phyloP scores from a whole-genome alignment of 2,797 vertebrate species.

The Salmo trutta region DNA sequence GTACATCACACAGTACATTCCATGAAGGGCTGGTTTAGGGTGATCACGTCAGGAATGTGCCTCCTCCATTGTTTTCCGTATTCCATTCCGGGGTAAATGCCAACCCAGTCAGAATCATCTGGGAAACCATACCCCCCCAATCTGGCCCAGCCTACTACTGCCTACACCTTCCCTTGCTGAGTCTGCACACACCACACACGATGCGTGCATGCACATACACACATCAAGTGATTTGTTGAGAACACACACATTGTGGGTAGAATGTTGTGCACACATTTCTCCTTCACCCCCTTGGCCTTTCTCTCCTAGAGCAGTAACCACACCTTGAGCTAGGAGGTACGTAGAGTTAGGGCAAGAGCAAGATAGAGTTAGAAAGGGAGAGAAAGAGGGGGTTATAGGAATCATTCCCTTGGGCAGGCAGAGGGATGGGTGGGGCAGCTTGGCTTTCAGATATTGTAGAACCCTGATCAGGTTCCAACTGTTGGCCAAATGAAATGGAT shows the following conservation, averaged over 20 bases:
- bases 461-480: background rate
- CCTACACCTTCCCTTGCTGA: no score
- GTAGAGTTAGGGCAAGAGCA: background rate
- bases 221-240: no score
- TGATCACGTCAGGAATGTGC: constrained; percentile 47
- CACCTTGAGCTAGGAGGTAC: background rate
- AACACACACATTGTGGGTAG: no score
- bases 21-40: no score
- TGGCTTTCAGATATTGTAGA: background rate
- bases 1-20: no score
- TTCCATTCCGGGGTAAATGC: background rate
- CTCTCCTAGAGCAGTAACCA: background rate
- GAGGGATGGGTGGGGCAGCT: background rate
- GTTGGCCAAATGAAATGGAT: background rate
- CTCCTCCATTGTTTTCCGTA: background rate
- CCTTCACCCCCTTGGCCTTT: background rate
- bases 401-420: background rate
- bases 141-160: no score
- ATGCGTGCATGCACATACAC: no score
- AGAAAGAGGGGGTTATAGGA: background rate
- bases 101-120: background rate
- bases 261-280: background rate
- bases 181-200: no score
- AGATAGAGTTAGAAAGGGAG: background rate
- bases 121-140: background rate